A percentile compares a stretch with the other conserved stretches of the same genome.
Evolutionary conservation across 1,140 invertebrate species (phyloP).

Genomic region (Diuraphis noxia): DNA sequence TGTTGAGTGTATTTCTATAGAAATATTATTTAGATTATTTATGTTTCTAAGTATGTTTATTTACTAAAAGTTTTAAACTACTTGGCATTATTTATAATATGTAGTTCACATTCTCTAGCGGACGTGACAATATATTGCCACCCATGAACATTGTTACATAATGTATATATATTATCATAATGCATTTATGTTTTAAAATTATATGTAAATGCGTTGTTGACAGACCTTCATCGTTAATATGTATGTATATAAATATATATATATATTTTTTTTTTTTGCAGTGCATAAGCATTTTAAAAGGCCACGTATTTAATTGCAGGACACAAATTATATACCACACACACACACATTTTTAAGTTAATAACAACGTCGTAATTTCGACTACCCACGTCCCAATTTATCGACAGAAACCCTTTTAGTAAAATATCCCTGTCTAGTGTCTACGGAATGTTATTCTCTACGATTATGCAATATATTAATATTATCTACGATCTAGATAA

Average conservation of each 20-base stretch:
- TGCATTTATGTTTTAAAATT: neutral
- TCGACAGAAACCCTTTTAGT: constrained; percentile 1
- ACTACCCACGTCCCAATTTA: neutral
- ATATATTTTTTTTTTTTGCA: neutral
- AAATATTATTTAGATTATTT: neutral
- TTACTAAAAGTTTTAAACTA: too few relatives aligned
- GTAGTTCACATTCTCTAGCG: neutral
- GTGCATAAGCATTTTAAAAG: neutral
- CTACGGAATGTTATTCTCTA: too few relatives aligned
- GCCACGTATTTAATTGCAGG: neutral
- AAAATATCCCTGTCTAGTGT: neutral
- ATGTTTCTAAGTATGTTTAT: too few relatives aligned
- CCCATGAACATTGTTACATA: neutral
- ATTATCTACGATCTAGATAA: neutral
- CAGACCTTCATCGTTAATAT: neutral
- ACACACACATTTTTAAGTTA: neutral
- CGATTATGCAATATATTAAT: too few relatives aligned
- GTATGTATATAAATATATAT: neutral
- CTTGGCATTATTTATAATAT: neutral
- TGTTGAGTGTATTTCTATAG: neutral
- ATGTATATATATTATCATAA: neutral
- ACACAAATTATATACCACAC: neutral
- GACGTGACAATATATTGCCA: neutral
- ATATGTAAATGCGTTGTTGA: neutral
- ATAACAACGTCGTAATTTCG: neutral